Evolutionary conservation across 2,888 invertebrate genomes (phyloP).

Genomic region (Drosophila nigricruria): DNA sequence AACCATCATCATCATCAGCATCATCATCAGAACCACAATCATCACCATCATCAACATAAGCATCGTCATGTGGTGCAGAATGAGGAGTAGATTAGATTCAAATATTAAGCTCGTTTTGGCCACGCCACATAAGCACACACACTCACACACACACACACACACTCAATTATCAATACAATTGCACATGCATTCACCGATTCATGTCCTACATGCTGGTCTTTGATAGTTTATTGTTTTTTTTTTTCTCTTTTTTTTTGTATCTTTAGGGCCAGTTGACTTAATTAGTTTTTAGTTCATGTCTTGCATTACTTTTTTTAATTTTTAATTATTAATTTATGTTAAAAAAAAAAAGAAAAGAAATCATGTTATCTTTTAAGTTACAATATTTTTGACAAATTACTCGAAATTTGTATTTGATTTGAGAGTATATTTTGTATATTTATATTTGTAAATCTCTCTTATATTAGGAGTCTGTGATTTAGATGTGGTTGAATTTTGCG

Average conservation of each 20-base stretch:
- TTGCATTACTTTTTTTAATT: conserved; percentile 36
- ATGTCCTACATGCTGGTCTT: conserved; percentile 53
- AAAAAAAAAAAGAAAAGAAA: conserved; percentile 2
- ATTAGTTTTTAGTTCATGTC: conserved; percentile 66
- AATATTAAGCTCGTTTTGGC: conserved; percentile 7
- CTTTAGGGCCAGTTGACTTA: conserved; percentile 69
- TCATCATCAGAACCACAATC: conserved; percentile 40
- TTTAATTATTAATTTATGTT: conserved; percentile 51
- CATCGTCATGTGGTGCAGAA: conserved; percentile 50
- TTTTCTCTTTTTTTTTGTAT: conserved; percentile 60
- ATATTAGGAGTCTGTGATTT: conserved; percentile 84
- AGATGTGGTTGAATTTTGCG: conserved; percentile 82
- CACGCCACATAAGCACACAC: conserved; percentile 1
- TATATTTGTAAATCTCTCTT: conserved; percentile 64
- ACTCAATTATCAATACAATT: conserved; percentile 24
- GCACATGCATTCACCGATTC: conserved; percentile 35
- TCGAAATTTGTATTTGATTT: conserved; percentile 69
- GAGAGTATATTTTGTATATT: conserved; percentile 41
- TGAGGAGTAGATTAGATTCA: conserved; percentile 47
- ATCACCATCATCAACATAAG: conserved; percentile 68
- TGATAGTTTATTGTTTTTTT: conserved; percentile 52
- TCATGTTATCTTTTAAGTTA: conserved; percentile 51
- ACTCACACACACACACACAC: neutral
- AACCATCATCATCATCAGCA: conserved; percentile 48
- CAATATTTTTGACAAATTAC: conserved; percentile 51